These are phyloP conservation scores for Peromyscus attwateri DNA, from an alignment of 2,797 vertebrate genomes.

Conservation along the genomic window DNA sequence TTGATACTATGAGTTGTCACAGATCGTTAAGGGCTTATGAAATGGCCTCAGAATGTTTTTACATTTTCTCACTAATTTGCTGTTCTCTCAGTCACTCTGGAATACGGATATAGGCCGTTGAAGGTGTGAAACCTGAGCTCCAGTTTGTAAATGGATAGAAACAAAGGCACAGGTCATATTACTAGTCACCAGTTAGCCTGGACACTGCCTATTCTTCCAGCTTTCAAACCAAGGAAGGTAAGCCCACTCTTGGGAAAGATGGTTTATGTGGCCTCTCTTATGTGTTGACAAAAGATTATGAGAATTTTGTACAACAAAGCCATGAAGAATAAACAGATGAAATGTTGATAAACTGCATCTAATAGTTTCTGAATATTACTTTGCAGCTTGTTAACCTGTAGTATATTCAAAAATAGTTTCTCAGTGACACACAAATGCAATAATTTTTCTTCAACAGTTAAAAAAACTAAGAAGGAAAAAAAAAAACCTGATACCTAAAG, in stretches of 20 bases:
- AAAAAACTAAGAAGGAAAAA: not conserved
- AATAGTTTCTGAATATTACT: not conserved
- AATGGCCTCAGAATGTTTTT: not conserved
- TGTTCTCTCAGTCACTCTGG: conserved; percentile 11
- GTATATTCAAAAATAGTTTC: conserved; percentile 22
- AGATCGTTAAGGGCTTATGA: not conserved
- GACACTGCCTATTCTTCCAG: not conserved
- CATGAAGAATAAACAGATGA: not conserved
- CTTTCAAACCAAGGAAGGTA: conserved; percentile 1
- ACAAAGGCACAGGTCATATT: not conserved
- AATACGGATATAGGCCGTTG: not conserved
- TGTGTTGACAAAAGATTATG: not conserved
- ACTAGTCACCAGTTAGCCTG: not conserved
- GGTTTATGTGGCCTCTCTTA: not conserved
- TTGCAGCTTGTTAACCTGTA: not conserved
- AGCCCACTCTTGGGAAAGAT: not conserved
- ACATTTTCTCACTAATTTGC: not conserved
- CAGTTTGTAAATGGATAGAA: not conserved
- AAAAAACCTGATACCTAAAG: not conserved
- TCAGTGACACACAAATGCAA: not conserved
- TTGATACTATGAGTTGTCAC: not conserved
- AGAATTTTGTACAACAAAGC: conserved; percentile 12
- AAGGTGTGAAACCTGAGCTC: not conserved
- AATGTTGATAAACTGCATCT: not conserved
- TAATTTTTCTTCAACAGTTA: not conserved